phyloP scores from a whole-genome alignment of 2,888 invertebrate genomes.

The Mongoloraphidia duomilia region DNA sequence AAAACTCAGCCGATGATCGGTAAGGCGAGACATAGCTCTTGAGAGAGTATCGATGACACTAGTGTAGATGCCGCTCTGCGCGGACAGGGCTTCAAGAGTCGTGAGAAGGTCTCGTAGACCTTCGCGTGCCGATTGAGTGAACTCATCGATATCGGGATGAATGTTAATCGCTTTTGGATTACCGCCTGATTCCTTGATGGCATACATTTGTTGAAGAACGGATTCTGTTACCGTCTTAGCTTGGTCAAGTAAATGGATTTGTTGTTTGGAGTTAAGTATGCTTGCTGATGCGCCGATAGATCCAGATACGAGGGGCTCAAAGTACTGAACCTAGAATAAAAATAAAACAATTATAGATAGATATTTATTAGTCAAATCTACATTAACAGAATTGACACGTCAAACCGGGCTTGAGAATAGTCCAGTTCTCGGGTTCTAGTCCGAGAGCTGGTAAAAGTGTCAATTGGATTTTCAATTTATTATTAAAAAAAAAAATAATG shows the following conservation, averaged over 20 bases:
- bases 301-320: conserved; percentile 73
- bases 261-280: conserved; percentile 75
- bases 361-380: too few species aligned
- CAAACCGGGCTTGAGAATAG: too few species aligned
- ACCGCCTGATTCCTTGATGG: conserved; percentile 80
- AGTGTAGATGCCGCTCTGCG: conserved; percentile 79
- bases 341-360: neutral
- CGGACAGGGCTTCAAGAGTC: conserved; percentile 67
- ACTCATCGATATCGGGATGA: conserved; percentile 75
- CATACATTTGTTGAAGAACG: conserved; percentile 69
- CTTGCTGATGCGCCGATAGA: conserved; percentile 81
- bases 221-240: conserved; percentile 90
- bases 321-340: conserved; percentile 44
- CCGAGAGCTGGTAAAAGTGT: too few species aligned
- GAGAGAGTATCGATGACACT: conserved; percentile 81
- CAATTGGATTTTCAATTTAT: too few species aligned
- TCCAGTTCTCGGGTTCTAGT: too few species aligned
- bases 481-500: too few species aligned
- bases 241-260: conserved; percentile 77
- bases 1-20: conserved; percentile 60
- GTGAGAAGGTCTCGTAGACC: conserved; percentile 68
- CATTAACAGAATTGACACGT: too few species aligned
- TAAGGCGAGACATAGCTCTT: conserved; percentile 71
- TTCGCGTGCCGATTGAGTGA: conserved; percentile 58
- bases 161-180: conserved; percentile 75